Base-by-base conservation (phyloP, 1,140 invertebrate genomes). In the Pseudomyrmex pallidus region DNA sequence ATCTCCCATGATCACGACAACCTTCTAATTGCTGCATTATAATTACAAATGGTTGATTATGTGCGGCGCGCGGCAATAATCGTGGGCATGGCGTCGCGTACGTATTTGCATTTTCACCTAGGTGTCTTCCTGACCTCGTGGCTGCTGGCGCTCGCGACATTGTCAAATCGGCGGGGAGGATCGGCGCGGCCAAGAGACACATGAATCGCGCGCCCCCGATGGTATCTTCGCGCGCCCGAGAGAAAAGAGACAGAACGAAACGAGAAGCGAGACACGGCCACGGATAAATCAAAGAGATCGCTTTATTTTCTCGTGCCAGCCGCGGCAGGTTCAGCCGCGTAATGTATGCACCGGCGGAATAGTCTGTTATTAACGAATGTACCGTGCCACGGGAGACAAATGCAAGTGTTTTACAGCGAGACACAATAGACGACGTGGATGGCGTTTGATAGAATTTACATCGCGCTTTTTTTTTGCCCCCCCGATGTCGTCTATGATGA, bases 11-110 rank as follows among this genome's bases (percentile, higher is more conserved):
- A 93, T 94, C 93, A 93, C 92, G 93, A 93, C 92, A 91, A 89
- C 84, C 88, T 63, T 90, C 91, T 94, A 93, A 94, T 93, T 93
- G 91, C 90, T 64, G 90, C 90, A 94, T 94, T 93, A 93, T 93
- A 94, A 94, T 93, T 93, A 93, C 92, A 93, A 94, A 93, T 93
- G 84, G 86, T 50, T 64, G 77, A 87, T 90, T 91, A 92, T 91
- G 77, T 72, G 83, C 68, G 66, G 63, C 78, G 87, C 89, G 90
- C 74, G 50, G 86, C 90, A 92, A 92, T 92, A 92, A 91, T 90
- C 90, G 90, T 89, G 91, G 86, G 87, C 86, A 85, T 76, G 84
- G 52, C 88, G 85, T 56, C 85, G 63, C 76, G 84, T 91, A 85
- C 85, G 89, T 90, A 92, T 92, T 92, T 91, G 90, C 89, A 91